Conservation (phyloP, 2,888 invertebrate genomes). For the Ormyrus nitidulus region DNA sequence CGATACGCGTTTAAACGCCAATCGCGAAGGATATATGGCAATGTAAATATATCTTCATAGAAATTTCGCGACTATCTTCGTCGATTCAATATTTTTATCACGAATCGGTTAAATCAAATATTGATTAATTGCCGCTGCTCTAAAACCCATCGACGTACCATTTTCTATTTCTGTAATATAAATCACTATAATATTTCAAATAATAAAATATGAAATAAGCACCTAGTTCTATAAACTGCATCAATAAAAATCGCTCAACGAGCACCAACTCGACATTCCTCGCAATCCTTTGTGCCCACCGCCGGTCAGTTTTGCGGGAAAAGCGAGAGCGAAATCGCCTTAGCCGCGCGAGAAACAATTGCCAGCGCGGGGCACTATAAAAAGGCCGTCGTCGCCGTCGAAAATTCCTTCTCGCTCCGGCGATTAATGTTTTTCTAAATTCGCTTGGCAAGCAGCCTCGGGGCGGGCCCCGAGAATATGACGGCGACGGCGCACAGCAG, state of each 20-base stretch:
- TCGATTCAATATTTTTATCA: not conserved
- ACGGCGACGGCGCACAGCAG: not conserved
- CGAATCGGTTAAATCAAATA: no score
- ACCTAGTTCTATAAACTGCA: not conserved
- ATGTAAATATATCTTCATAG: slow-evolving; percentile 25
- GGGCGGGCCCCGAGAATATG: slow-evolving; percentile 2
- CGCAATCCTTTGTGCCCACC: no score
- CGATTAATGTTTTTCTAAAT: slow-evolving; percentile 49
- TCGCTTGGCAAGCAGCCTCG: slow-evolving; percentile 23
- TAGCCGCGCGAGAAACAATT: not conserved
- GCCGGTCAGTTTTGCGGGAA: no score
- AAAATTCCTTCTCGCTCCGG: not conserved
- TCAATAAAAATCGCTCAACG: not conserved
- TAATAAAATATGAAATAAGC: no score
- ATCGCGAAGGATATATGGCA: slow-evolving; percentile 14
- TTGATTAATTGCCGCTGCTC: no score
- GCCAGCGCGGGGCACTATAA: slow-evolving; percentile 9
- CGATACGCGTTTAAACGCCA: slow-evolving; percentile 21
- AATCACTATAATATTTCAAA: no score
- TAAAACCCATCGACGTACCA: no score
- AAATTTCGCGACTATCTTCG: slow-evolving; percentile 3
- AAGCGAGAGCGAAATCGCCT: no score
- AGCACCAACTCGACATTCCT: not conserved
- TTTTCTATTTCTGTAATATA: no score
- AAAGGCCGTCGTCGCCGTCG: not conserved